Base-by-base conservation (phyloP, 2,797 vertebrate genomes). In the Acropternis orthonyx region DNA sequence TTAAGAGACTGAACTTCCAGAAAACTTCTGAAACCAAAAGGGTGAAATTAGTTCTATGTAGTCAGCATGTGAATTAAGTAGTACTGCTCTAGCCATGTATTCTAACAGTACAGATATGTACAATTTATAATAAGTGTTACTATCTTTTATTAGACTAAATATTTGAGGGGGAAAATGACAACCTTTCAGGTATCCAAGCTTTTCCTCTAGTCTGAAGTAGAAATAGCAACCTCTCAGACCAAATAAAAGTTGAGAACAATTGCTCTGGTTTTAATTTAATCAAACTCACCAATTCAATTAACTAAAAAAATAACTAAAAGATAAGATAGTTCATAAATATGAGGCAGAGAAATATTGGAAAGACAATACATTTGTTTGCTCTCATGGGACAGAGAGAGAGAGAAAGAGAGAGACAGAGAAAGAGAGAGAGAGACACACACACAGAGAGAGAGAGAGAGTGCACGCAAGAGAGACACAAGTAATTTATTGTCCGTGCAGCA, bases 401-500 rank as follows among this genome's bases (percentile, higher is more conserved):
- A 48, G 34, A 21, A 7, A 34, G 41, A 69, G n/a, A 81, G 48
- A 76, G 16, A 43, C 16, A 19, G 16, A 43, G 16, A 43, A 14
- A 49, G 14, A 49, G 11, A 49, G 13, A 49, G 21, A 44, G 12
- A 46, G 21, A 48, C 11, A 24, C 12, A 48, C 46, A 48, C 22
- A 48, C 8, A 27, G 8, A 49, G 14, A 24, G 14, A 37, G 39
- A 68, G 34, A 81, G 48, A 68, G 43, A 44, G 37, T 62, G 41
- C 6, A 69, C 62, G 41, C 5, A 69, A 89, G 34, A 84, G n/a
- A 83, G 14, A 91, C 32, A 61, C 65, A 86, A 85, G 67, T 81
- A 95, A 96, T 94, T 95, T 93, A 96, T 81, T 90, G 76, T 34
- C 69, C 90, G 76, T 93, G 94, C 72, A 88, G 76, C 73, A 86